Evolutionary conservation across 1,140 invertebrate genomes (phyloP), one percentile per base, ranked within the genome.

Genomic region (Eumaeus atala): DNA sequence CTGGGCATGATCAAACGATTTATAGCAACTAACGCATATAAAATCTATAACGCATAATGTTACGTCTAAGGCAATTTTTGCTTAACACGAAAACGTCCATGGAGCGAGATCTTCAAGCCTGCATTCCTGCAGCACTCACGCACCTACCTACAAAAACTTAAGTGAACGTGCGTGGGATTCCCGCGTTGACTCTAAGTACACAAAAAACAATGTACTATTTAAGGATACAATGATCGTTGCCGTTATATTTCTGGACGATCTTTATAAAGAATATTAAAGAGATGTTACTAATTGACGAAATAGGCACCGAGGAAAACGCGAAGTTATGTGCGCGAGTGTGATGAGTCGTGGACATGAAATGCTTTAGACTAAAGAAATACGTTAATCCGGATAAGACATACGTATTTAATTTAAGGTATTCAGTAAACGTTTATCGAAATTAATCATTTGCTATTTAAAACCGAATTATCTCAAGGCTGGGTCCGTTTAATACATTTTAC

Each of bases 61-160:
- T 53, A 53, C 28, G 40, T 14, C 34, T 21, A 9, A 14, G 21
- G 51, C 21, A 33, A 53, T 53, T 44, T 42, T 40, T 42, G 40
- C 14, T 3, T 53, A 44, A 38, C 33, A 49, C 42, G 36, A 53
- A 55, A 47, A 52, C 48, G 52, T 54, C 42, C 62, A 59, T 56
- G 61, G 36, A 62, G 49, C 60, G 58, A 48, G 57, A 61, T 54
- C 62, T 62, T 28, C 42, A 59, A 58, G 62, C 50, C 66, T 52
- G 64, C 76, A 79, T 79, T 77, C 72, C 66, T 59, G 54, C 60
- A 66, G 72, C 67, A 67, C 66, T 71, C 69, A 61, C 62, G 66
- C 61, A 51, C 64, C 60, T 70, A 70, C 66, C 60, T 71, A 72
- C 64, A 72, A 77, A 77, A 75, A 72, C 63, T 59, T 62, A 33